Base-by-base conservation (phyloP, 37 sponge, comb jelly and placozoan genomes). In the Beroe ovata region DNA sequence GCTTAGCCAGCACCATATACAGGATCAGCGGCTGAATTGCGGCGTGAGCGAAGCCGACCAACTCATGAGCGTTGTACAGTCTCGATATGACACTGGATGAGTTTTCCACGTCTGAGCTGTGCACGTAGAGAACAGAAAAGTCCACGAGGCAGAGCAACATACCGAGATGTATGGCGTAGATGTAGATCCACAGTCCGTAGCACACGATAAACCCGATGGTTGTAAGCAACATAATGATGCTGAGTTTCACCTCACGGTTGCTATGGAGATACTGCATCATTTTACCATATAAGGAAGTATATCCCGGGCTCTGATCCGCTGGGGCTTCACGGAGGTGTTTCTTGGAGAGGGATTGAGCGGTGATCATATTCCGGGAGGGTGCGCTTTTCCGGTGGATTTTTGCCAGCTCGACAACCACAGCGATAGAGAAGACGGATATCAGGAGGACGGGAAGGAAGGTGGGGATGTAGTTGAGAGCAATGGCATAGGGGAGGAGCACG, bases 101-200 rank as follows among this genome's bases (percentile, higher is more conserved):
- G 8, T 16, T 8, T 8, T 77, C 42, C 47, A 42, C 42, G 8
- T 4, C 63, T 25, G 4, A 4, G 4, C 3, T 26, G 21, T 14
- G 63, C 3, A 54, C 26, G 54, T 42, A 77, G 2, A 66, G 69
- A 4, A 66, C 69, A 33, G 69, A 66, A 1, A 66, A 29, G 32
- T 66, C 30, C 36, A 66, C 69, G 1, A 66, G 35, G 14, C 36
- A 29, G 32, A 66, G 25, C 4, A 66, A 16, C 69, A 66, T 66
- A 37, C 33, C 22, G 41, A 77, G 25, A 25, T 77, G 84, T n/a
- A 77, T 21, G 22, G 33, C 8, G 38, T 36, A 36, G 84, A 77
- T 21, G 69, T 29, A 66, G 35, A 77, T 77, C 84, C 84, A 77
- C 0, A 77, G 54, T 26, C 84, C 54, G 84, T 77, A 77, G 38